Base-by-base conservation (phyloP, 2,797 vertebrate species). In the Erethizon dorsatum region DNA sequence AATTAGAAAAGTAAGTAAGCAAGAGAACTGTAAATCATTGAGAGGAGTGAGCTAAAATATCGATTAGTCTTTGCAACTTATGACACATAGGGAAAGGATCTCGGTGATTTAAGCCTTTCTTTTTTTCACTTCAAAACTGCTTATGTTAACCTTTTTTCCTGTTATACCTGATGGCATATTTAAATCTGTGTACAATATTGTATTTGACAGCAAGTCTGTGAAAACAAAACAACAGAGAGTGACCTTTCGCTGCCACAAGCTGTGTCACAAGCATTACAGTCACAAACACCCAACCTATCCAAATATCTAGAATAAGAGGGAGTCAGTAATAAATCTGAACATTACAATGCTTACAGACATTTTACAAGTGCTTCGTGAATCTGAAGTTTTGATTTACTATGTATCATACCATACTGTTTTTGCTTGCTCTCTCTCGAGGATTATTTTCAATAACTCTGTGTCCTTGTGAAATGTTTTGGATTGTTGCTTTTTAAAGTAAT, bases 181-280 rank as follows among this genome's bases (percentile, higher is more conserved):
- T 95, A 88, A 93, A 93, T 94, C 37, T 73, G 15, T 77, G 47
- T 52, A 78, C 41, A 86, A 6, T 90, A 82, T 87, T 90, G 37
- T 96, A 94, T 96, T 97, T 95, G 87, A 96, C 89, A 94, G 80
- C 20, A 87, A 75, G 59, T 59, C 61, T 88, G 37, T 90, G 83
- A 78, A 96, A 96, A 91, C 24, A 54, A 96, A 96, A 85, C n/a
- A 92, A 41, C 24, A 73, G 28, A 67, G 45, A 24, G 10, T 89
- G 95, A 97, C 91, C 78, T 96, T 94, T 94, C 45, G 24, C 65
- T 90, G 69, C 77, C 37, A 8, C 56, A 75, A 90, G 15, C 65
- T 91, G 71, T 50, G 82, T 95, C 88, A 91, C 41, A 90, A 1
- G 10, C 50, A 12, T 56, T 86, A 12, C 0, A 82, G 47, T 75